These are phyloP conservation scores for Trimorus sp. DNA, from an alignment of 2,888 invertebrate species.

Conservation along the genomic window DNA sequence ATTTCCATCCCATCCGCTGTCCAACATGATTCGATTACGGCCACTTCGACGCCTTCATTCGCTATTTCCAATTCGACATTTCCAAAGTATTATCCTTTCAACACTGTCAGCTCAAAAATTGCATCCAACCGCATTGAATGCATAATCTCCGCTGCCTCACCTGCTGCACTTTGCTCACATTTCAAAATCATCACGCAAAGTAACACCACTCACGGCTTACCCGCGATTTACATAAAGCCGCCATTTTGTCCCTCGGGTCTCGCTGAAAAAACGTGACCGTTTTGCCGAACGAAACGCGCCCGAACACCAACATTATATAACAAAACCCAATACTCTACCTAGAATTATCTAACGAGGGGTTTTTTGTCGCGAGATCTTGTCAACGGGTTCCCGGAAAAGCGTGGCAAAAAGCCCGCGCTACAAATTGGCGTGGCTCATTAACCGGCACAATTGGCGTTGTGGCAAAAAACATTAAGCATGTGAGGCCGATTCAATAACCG, in stretches of 20 bases:
- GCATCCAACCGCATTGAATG: too few species aligned
- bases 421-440: constrained; percentile 3
- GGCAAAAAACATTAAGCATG: not conserved
- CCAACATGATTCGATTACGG: too few species aligned
- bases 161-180: too few species aligned
- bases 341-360: constrained; percentile 27
- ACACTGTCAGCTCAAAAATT: too few species aligned
- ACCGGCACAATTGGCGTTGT: not conserved
- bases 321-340: not conserved
- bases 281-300: not conserved
- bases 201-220: too few species aligned
- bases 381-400: constrained; percentile 14
- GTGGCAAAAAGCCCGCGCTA: not conserved
- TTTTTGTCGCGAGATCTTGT: constrained; percentile 16
- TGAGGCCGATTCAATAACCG: too few species aligned
- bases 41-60: too few species aligned
- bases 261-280: not conserved
- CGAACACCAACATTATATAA: constrained; percentile 14
- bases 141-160: too few species aligned
- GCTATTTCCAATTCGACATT: too few species aligned
- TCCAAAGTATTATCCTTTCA: too few species aligned
- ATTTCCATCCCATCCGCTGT: too few species aligned
- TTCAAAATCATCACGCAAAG: too few species aligned
- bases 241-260: not conserved
- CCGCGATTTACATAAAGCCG: not conserved